Base-by-base conservation (phyloP, 2,113 vertebrate genomes). In the Noctilio leporinus region DNA sequence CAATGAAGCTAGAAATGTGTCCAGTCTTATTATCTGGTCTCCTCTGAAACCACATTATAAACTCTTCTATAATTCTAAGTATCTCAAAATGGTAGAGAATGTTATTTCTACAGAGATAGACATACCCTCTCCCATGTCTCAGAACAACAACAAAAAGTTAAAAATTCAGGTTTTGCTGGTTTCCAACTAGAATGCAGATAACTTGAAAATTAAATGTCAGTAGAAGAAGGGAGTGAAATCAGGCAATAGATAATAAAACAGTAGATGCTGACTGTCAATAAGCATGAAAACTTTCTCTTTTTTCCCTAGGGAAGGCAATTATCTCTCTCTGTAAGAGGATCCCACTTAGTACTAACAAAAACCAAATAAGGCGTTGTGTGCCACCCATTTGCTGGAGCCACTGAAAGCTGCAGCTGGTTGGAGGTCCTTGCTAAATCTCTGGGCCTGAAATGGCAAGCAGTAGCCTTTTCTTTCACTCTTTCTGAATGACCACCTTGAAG, bases 291-390 rank as follows among this genome's bases (percentile, higher is more conserved):
- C 45, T 51, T 76, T 8, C 53, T 64, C 57, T 72, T n/a, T 40
- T 26, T 78, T 51, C 70, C 10, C 0, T 0, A 5, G 8, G 24
- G 49, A 38, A 40, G 40, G 5, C 53, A 95, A n/a, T 67, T 86
- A 86, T 95, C 91, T 92, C 89, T 80, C 59, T 82, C 83, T n/a
- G 55, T 47, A 77, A 83, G 67, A 90, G 70, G 94, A 82, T 85
- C 65, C 24, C 93, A 95, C 78, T 93, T 86, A 80, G 76, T 45
- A 53, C 78, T 84, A 96, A 64, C 85, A 90, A 96, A 98, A 91
- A 92, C 76, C 30, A 14, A 26, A 28, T 64, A 19, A 51, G 67
- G 28, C 95, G 81, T 4, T 19, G 91, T 5, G 64, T 75, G 69
- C 40, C 45, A n/a, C 57, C 67, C 0, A 22, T 53, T 51, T 33